Percentiles rank a stretch among this genome's conserved stretches.
phyloP scores from a whole-genome alignment of 2,113 vertebrate genomes.

The Rhadina sibilatrix region DNA sequence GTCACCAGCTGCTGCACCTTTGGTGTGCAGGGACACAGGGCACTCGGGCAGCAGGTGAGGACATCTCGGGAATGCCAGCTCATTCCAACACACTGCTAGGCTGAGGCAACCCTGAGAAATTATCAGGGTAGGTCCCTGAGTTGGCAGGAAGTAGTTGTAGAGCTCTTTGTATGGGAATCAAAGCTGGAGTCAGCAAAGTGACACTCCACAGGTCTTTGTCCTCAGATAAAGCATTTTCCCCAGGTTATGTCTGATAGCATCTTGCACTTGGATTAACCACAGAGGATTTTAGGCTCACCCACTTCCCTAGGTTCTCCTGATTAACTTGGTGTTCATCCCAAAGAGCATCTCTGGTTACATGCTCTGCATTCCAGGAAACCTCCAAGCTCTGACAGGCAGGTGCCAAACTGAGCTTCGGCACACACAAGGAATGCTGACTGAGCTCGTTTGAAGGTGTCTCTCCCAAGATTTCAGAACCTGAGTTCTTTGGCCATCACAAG shows the following conservation, averaged over 20 bases:
- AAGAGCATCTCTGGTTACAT: not conserved
- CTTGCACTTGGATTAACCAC: not conserved
- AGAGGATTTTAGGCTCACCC: not conserved
- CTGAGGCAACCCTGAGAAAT: not conserved
- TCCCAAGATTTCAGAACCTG: not conserved
- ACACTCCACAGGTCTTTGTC: not conserved
- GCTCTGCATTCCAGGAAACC: not conserved
- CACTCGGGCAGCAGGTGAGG: not conserved
- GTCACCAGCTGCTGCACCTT: rapidly evolving
- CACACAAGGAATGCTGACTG: not conserved
- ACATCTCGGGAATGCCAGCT: not conserved
- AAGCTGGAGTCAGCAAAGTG: not conserved
- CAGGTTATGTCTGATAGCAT: not conserved
- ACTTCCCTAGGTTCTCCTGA: not conserved
- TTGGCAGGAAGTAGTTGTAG: not conserved
- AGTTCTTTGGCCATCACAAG: not conserved
- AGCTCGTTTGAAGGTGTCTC: not conserved
- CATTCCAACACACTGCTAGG: not conserved
- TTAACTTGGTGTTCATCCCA: not conserved
- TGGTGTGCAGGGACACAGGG: not conserved
- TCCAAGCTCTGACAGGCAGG: not conserved
- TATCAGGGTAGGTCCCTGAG: rapidly evolving
- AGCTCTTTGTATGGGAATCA: not conserved
- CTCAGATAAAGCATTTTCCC: not conserved
- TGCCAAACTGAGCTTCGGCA: not conserved